Base-by-base conservation (phyloP, 1,140 invertebrate species). In the Listronotus bonariensis region DNA sequence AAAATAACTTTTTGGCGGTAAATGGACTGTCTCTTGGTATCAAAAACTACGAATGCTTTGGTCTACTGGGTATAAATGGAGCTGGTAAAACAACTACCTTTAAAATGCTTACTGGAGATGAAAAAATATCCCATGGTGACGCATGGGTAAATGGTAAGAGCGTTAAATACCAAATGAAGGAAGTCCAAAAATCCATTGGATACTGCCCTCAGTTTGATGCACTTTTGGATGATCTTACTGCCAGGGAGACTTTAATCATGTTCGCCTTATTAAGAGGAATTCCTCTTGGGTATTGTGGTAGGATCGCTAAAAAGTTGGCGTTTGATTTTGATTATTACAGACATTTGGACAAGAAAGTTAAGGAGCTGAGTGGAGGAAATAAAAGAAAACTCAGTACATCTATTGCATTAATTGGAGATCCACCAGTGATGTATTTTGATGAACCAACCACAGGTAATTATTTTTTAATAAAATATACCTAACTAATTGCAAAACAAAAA, bases 301-400 rank as follows among this genome's bases (percentile, higher is more conserved):
- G 58, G 5, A 45, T 80, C 6, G 77, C 77, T 20, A 70, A 78
- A 67, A 73, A 80, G 15, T 57, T 82, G 48, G 78, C 80, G 5
- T 74, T 58, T 11, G 76, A 80, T 8, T 78, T 85, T n/a, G 81
- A 83, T 41, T 84, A 84, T 69, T 67, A 70, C 11, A 78, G 81
- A 51, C 82, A 85, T 74, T 68, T 85, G 5, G 78, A 85, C 57
- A 85, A 85, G 61, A 68, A 81, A 75, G 83, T 87, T 17, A 79
- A 78, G 67, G 83, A 80, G 78, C 91, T 89, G 73, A 96, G 93
- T 75, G 94, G 94, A 10, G 97, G 96, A 0, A 99, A 97, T 70
- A 97, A 96, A 77, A 84, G 96, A 42, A 97, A 98, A 78, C 80
- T 99, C 20, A 97, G 92, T 68, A 94, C 95, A 41, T 95, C 95